Conservation (phyloP, 2,113 vertebrate genomes). For the Todiramphus saurophagus region DNA sequence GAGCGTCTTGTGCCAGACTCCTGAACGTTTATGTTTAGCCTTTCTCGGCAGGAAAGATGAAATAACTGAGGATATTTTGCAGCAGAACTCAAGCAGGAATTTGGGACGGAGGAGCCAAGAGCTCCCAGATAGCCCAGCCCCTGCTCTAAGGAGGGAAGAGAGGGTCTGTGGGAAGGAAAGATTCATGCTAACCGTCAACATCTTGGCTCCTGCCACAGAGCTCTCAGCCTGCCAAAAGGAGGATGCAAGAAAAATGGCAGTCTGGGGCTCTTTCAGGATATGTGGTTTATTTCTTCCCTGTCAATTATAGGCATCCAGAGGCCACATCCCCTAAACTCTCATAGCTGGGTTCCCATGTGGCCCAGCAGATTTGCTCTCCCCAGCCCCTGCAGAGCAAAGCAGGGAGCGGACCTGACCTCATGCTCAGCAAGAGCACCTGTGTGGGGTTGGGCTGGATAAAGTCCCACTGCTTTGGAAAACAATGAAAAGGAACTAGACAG, state of each 20-base stretch:
- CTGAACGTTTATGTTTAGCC: neutral
- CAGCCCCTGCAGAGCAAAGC: neutral
- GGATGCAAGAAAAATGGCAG: slow-evolving; percentile 12
- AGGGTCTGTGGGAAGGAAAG: slow-evolving; percentile 11
- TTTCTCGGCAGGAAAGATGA: slow-evolving; percentile 27
- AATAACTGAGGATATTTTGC: neutral
- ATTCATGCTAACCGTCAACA: neutral
- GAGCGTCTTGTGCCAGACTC: slow-evolving; percentile 5
- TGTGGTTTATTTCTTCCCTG: slow-evolving; percentile 27
- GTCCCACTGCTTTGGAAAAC: neutral
- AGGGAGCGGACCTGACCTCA: neutral
- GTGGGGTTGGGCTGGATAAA: neutral
- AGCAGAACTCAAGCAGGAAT: slow-evolving; percentile 13
- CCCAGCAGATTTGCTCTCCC: neutral
- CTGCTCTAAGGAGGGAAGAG: neutral
- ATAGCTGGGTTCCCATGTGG: neutral
- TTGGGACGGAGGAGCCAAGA: neutral
- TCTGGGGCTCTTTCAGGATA: neutral
- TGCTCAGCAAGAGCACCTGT: neutral
- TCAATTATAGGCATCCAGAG: neutral
- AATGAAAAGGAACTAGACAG: neutral
- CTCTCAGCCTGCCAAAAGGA: slow-evolving; percentile 17
- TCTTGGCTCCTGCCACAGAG: neutral
- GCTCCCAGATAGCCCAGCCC: neutral
- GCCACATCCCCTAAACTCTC: neutral